A percentile compares a stretch with the other conserved stretches of the same genome.
Conservation (phyloP, 2,888 invertebrate species). For the Drosophila tripunctata region DNA sequence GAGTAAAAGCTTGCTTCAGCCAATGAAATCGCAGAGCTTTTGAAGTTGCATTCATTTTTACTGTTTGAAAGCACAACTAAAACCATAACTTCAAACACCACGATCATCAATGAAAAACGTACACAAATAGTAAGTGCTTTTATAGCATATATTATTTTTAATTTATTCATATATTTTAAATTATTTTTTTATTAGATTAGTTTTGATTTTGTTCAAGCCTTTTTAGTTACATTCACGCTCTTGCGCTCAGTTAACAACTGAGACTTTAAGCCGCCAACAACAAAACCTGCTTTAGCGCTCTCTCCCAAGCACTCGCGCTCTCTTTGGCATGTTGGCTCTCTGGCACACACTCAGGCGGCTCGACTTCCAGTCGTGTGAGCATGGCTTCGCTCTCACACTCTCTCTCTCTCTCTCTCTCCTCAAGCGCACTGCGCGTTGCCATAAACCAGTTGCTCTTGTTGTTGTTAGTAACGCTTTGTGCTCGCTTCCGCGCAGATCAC, state of each 20-base stretch:
- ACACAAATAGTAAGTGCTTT: not conserved
- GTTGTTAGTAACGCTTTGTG: conserved; percentile 70
- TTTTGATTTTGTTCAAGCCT: not conserved
- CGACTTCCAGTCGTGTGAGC: conserved; percentile 18
- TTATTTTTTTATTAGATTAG: too few species aligned
- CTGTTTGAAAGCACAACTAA: not conserved
- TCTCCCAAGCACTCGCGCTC: conserved; percentile 14
- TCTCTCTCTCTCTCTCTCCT: conserved; percentile 12
- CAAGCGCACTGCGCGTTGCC: conserved; percentile 21
- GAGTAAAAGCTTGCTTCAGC: not conserved
- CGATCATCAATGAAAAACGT: not conserved
- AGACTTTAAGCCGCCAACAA: conserved; percentile 46
- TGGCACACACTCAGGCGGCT: not conserved
- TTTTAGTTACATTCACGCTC: conserved; percentile 18
- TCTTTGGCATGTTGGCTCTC: not conserved
- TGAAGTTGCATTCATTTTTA: not conserved
- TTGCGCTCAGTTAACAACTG: conserved; percentile 23
- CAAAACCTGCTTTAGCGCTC: conserved; percentile 28
- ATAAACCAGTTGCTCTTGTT: conserved; percentile 71
- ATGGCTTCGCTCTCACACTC: conserved; percentile 21
- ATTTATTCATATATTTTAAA: too few species aligned
- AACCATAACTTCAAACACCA: too few species aligned
- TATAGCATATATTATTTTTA: too few species aligned
- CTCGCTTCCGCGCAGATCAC: conserved; percentile 65
- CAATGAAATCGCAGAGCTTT: not conserved